phyloP scores from a whole-genome alignment of 2,888 invertebrate species.

The Ellobium chinense region DNA sequence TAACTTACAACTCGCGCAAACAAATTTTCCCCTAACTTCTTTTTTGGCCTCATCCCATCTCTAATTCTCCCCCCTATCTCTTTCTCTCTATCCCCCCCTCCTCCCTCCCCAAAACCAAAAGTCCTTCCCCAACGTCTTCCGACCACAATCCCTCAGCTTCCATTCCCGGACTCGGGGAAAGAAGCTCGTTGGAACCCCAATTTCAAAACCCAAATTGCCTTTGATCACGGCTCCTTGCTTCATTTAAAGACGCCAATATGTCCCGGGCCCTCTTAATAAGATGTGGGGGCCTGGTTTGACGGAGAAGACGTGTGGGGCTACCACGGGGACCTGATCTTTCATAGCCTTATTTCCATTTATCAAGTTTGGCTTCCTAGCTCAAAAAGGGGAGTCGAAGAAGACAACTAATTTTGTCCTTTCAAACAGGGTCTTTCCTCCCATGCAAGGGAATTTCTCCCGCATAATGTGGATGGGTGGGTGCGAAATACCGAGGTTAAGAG shows the following conservation, averaged over 20 bases:
- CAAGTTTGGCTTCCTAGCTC: conserved; percentile 23
- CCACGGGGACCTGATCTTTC: conserved; percentile 39
- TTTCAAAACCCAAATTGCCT: conserved; percentile 29
- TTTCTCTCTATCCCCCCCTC: conserved; percentile 1
- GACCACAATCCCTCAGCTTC: not conserved
- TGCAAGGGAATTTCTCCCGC: too few species aligned
- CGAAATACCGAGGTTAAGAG: too few species aligned
- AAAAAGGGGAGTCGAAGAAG: conserved; percentile 8
- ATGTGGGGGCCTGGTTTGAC: conserved; percentile 22
- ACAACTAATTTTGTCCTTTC: conserved; percentile 32
- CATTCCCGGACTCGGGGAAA: not conserved
- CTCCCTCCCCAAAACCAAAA: too few species aligned
- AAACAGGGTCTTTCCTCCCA: not conserved
- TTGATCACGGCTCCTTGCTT: conserved; percentile 39
- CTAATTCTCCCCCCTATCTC: conserved; percentile 10
- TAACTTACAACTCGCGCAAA: too few species aligned
- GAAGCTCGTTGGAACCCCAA: conserved; percentile 16
- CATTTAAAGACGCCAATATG: conserved; percentile 36
- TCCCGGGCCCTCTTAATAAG: conserved; percentile 34
- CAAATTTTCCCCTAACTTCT: too few species aligned
- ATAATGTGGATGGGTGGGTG: too few species aligned
- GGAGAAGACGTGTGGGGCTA: conserved; percentile 8
- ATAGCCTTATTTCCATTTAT: conserved; percentile 16
- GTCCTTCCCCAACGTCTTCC: too few species aligned
- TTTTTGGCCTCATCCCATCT: not conserved